A percentile compares a stretch with the other conserved stretches of the same genome.
Evolutionary conservation across 1,140 invertebrate species (phyloP).

Genomic region (Macrocentrus cingulum): DNA sequence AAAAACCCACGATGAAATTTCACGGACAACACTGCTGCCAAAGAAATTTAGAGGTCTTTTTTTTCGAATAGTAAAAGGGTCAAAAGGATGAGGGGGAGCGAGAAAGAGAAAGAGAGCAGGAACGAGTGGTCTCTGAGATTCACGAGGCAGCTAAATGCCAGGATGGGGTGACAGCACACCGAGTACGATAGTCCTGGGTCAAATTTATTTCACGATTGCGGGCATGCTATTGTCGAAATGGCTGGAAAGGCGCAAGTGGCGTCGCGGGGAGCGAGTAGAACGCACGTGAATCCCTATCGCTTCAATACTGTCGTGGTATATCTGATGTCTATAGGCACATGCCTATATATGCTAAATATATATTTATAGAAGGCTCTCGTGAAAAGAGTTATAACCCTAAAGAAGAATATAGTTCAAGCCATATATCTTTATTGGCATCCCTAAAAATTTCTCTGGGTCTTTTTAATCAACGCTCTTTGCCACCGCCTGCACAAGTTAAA

Average conservation of each 20-base stretch:
- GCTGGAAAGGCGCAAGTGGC: slow-evolving; percentile 31
- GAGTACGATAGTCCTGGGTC: slow-evolving; percentile 24
- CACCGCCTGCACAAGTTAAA: too few species aligned
- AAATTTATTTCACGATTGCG: slow-evolving; percentile 44
- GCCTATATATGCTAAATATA: too few species aligned
- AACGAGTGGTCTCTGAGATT: neutral
- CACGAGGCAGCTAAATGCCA: slow-evolving; percentile 5
- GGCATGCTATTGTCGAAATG: slow-evolving; percentile 36
- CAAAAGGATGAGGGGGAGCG: too few species aligned
- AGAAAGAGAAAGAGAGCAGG: too few species aligned
- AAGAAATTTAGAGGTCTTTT: neutral
- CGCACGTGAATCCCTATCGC: slow-evolving; percentile 33
- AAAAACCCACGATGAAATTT: neutral
- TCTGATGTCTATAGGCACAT: too few species aligned
- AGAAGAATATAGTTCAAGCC: neutral
- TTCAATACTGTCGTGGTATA: neutral
- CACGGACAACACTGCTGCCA: neutral
- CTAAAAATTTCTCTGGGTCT: too few species aligned
- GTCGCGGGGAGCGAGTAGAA: slow-evolving; percentile 32
- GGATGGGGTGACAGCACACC: neutral
- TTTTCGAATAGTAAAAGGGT: neutral
- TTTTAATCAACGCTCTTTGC: too few species aligned
- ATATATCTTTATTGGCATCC: neutral
- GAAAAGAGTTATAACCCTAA: neutral
- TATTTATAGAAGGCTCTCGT: too few species aligned